Evolutionary conservation across 2,888 invertebrate species (phyloP).

Genomic region (Onthophagus sagittarius): DNA sequence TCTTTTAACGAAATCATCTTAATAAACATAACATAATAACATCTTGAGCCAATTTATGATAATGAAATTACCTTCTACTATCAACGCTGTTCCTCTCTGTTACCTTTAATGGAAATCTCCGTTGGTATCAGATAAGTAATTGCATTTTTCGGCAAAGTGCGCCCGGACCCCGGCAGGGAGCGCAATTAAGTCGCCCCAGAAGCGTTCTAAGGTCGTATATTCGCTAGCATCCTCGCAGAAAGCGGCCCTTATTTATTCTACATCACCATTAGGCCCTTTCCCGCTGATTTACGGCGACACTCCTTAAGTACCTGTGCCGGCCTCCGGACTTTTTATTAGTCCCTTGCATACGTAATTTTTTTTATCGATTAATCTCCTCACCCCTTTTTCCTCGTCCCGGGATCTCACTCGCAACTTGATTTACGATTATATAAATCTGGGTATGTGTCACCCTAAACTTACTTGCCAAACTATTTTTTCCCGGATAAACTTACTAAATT

Average conservation of each 20-base stretch:
- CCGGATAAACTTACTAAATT: not conserved
- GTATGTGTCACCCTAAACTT: not conserved
- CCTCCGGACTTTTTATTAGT: not conserved
- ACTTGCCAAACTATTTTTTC: not conserved
- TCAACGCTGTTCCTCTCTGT: constrained; percentile 2
- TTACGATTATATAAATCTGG: not conserved
- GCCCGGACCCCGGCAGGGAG: not conserved
- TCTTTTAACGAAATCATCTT: not conserved
- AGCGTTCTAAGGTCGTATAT: not conserved
- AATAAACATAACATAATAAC: not conserved
- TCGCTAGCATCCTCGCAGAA: not conserved
- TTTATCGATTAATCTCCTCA: not conserved
- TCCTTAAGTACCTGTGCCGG: not conserved
- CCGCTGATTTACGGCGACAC: constrained; percentile 1
- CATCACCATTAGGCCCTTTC: constrained; percentile 9
- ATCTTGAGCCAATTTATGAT: constrained; percentile 8
- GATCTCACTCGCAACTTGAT: not conserved
- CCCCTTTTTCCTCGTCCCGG: not conserved
- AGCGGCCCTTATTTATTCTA: constrained; percentile 6
- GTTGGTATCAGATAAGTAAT: constrained; percentile 31
- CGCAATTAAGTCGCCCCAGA: constrained; percentile 6
- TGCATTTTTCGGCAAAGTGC: constrained; percentile 22
- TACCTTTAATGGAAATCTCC: constrained; percentile 29
- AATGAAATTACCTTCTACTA: constrained; percentile 9
- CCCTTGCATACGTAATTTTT: not conserved